Evolutionary conservation across 2,797 vertebrate species (phyloP), one percentile per base, ranked within the genome.

Genomic region (Pseudotriccus pelzelni): DNA sequence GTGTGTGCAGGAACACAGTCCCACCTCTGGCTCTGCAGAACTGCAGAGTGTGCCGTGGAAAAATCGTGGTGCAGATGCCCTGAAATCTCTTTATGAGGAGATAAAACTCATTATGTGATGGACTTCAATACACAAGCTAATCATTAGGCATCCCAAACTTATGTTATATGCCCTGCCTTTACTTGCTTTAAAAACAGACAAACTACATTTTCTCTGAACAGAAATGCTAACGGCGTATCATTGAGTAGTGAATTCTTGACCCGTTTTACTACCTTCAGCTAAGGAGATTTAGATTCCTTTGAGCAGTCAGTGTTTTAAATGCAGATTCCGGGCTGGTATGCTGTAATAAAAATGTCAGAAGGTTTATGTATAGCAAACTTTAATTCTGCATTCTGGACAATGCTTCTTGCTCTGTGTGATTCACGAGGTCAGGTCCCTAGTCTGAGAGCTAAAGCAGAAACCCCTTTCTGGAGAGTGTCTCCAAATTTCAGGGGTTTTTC

Each of bases 281-380:
- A 66, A 88, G 69, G 80, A 96, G 94, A 94, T 94, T 94, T 96
- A 94, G 93, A 73, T 88, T 86, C 85, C 53, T 94, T 86, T 66
- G 91, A 91, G 73, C 66, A 96, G 81, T 46, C 84, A 58, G 68
- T 93, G 87, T 92, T 94, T 93, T 84, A 93, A 97, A 93, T 39
- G 41, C 62, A 81, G 92, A 89, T 95, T 92, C 76, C 39, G 70
- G 79, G 62, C 73, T 87, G 89, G 76, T 78, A 0, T 55, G 69
- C 44, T 82, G 17, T 73, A 94, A 84, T 96, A 91, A 93, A 93
- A 95, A 47, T 73, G 79, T 77, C 89, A 84, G 27, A 59, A 75
- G 81, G 69, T 84, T 94, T 92, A 91, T 91, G 73, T 49, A 84
- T 81, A 50, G 87, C 62, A 78, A 93, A 83, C 49, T 87, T 93